Evolutionary conservation across 2,797 vertebrate species (phyloP), one percentile per base, ranked within the genome.

Genomic region (Darevskia nairensis): DNA sequence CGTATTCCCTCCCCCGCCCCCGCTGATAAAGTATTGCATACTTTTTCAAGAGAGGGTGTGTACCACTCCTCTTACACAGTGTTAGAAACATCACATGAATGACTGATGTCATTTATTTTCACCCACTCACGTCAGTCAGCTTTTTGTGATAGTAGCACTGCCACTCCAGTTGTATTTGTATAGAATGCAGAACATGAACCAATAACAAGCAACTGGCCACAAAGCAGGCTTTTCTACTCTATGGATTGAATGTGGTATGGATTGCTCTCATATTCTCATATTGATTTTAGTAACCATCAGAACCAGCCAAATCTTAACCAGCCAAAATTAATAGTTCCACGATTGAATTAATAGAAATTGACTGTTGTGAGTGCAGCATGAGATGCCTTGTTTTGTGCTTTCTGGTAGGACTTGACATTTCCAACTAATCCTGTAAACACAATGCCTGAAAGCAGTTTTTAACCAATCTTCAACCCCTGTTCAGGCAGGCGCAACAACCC

Each of bases 401-500:
- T 0, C 0, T 0, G 69, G 44, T 17, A 39, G n/a, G 6, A 72
- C 88, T 9, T 66, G 41, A 27, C 50, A 15, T 61, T 68, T 69
- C 74, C 44, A 32, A 1, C 6, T 8, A 5, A 21, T 85, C 10
- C 17, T 9, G 2, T 1, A 32, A 86, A 17, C 19, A 35, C 68
- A 72, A 74, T n/a, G 50, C 4, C 50, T 80, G 71, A 32, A 86
- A 25, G 32, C 0, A 0, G 23, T 27, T 3, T n/a, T n/a, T 72
- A 25, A 39, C 32, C 8, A 55, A 55, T 4, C 71, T 80, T 32
- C 32, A 35, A 21, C 84, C 29, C 72, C 75, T 23, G 68, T 44
- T 69, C 61, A 50, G 17, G 9, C 46, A 59, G 50, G 5, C 68
- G 17, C 17, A 25, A 2, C 41, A 32, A 35, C 72, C 15, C 8